Conservation (phyloP, 2,797 vertebrate species). For the Diplodus sargus region DNA sequence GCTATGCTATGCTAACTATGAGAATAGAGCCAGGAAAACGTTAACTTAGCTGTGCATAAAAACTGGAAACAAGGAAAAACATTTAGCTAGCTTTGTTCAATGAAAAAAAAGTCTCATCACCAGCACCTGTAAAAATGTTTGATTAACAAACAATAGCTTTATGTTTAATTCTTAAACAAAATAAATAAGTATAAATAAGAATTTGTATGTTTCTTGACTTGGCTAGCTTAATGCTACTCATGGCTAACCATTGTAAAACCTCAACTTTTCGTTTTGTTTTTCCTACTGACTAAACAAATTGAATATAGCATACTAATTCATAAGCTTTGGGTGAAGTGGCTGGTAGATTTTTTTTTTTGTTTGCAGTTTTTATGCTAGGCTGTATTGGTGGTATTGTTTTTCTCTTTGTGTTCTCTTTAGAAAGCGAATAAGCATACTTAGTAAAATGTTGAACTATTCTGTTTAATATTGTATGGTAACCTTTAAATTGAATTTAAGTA, state of each 20-base stretch:
- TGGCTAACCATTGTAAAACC: background rate
- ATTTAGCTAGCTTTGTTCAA: background rate
- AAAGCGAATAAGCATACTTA: conserved; percentile 1
- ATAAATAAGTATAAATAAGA: background rate
- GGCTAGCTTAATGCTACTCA: no score
- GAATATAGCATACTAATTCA: background rate
- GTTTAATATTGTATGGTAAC: background rate
- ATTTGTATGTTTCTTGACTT: background rate
- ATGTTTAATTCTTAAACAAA: background rate
- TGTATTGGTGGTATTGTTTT: background rate
- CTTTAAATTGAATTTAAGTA: no score
- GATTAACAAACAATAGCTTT: background rate
- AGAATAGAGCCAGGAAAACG: background rate
- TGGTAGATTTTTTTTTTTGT: background rate
- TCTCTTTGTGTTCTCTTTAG: background rate
- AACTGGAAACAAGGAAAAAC: background rate
- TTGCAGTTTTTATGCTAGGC: background rate
- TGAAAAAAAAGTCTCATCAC: background rate
- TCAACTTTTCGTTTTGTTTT: background rate
- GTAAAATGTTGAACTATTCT: background rate
- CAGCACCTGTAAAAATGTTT: background rate
- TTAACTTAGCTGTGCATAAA: background rate
- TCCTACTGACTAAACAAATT: background rate
- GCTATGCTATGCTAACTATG: background rate
- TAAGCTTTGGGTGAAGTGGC: background rate